Conservation (phyloP, 2,888 invertebrate species). For the Adineta ricciae region DNA sequence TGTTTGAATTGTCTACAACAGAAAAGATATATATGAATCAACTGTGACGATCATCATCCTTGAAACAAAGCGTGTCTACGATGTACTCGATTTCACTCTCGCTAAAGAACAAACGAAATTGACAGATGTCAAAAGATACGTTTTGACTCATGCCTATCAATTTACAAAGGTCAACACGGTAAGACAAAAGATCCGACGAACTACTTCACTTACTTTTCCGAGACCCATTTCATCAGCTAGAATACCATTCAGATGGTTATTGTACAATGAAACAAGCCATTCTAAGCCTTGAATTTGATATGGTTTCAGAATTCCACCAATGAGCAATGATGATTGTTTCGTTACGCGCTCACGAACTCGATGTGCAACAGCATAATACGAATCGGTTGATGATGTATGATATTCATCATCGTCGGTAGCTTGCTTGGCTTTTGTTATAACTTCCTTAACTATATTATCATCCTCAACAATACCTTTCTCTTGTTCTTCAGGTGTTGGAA, state of each 20-base stretch:
- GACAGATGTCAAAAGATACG: too few relatives aligned
- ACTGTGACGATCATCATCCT: too few relatives aligned
- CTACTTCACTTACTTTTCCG: conserved; percentile 63
- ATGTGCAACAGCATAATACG: conserved; percentile 85
- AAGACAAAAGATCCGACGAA: conserved; percentile 57
- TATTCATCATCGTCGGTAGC: conserved; percentile 31
- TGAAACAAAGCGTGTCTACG: too few relatives aligned
- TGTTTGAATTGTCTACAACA: conserved; percentile 61
- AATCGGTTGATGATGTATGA: conserved; percentile 1
- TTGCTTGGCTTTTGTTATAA: conserved; percentile 33
- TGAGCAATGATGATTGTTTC: conserved; percentile 83
- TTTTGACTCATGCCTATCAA: too few relatives aligned
- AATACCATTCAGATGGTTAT: conserved; percentile 82
- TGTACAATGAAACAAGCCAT: conserved; percentile 88
- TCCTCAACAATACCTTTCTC: conserved; percentile 27
- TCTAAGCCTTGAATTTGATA: conserved; percentile 87
- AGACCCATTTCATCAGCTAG: conserved; percentile 34
- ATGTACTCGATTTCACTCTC: too few relatives aligned
- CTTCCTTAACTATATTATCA: conserved; percentile 36
- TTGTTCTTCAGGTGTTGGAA: background rate
- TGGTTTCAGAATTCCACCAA: conserved; percentile 86
- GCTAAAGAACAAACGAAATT: too few relatives aligned
- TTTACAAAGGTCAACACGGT: too few relatives aligned
- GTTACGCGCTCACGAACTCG: conserved; percentile 83
- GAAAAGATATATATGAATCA: too few relatives aligned